Base-by-base conservation (phyloP, 1,140 invertebrate genomes). In the Pseudomyrmex cubaensis region DNA sequence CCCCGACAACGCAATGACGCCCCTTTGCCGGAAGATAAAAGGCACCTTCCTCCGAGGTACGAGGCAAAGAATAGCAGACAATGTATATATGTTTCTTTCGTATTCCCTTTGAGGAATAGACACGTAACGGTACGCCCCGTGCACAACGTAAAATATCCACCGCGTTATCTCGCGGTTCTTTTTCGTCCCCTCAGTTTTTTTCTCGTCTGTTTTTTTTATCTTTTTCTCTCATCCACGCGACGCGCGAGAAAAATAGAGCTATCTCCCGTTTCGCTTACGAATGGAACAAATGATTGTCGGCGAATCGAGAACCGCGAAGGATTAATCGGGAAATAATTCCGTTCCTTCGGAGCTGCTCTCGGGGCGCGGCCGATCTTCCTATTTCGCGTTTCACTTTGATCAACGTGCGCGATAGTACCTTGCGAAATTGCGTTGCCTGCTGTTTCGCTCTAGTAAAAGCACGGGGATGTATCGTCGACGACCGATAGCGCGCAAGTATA, bases 21-120 rank as follows among this genome's bases (percentile, higher is more conserved):
- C 69, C 54, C 82, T 52, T 84, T 82, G 57, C 25, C 50, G 20
- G 63, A 88, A 87, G 70, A 87, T 83, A 88, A 85, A 88, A 85
- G 82, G 59, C 59, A 50, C 50, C 77, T 82, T 75, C 50, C 70
- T 85, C 48, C 59, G 57, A 82, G 86, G 25, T 76, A 73, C 61
- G 72, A 62, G 44, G 52, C 50, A 63, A 87, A 88, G 86, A 88
- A 87, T 88, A 77, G 82, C 73, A 80, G 56, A 73, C 61, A 56
- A 35, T n/a, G 9, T 66, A 64, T 48, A 56, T 77, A 64, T 10
- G n/a, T 67, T 56, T 83, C 69, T 80, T 72, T 25, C 74, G 75
- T 85, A 76, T 85, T 77, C 72, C 86, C 87, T 88, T 88, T 85
- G 83, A 85, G 35, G 50, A 35, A 83, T 66, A 44, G 25, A 52